Conservation (phyloP, 2,113 vertebrate species). For the western clawed frog (Xenopus tropicalis) region UCB_Xtro_10.0 CM004443.2:16429001-16429500, state of each 20-base stretch:
- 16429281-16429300: too few species aligned
- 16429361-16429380: conserved; percentile 8
- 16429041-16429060: background rate
- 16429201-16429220: too few species aligned
- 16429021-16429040: background rate
- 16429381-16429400: background rate
- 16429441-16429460: too few species aligned
- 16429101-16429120: background rate
- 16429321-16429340: too few species aligned
- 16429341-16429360: too few species aligned
- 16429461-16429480: conserved; percentile 12
- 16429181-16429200: too few species aligned
- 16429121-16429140: background rate
- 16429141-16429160: background rate
- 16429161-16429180: too few species aligned
- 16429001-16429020: background rate
- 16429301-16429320: too few species aligned
- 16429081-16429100: background rate
- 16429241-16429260: too few species aligned
- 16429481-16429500: conserved; percentile 24
- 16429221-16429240: too few species aligned
- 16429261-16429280: too few species aligned
- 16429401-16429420: background rate
- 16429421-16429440: background rate
- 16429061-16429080: background rate